Evolutionary conservation across 2,113 vertebrate genomes (phyloP).

Genomic region (Halcyon malimbica): DNA sequence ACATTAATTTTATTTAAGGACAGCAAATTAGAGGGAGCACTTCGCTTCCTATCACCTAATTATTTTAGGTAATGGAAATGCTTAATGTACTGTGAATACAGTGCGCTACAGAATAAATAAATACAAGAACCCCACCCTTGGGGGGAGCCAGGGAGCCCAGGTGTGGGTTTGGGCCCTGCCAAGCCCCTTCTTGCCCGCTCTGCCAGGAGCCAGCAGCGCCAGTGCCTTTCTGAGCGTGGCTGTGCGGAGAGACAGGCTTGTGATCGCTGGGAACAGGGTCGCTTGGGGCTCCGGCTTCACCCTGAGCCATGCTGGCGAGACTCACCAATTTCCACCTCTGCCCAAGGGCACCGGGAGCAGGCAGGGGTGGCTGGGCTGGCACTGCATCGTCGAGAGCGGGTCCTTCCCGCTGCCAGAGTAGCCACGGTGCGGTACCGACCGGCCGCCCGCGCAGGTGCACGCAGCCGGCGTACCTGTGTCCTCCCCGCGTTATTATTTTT

Average conservation of each 20-base stretch:
- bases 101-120: constrained; percentile 69
- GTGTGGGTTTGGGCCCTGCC: neutral
- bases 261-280: rapidly evolving
- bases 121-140: constrained; percentile 56
- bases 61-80: constrained; percentile 87
- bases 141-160: neutral
- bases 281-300: neutral
- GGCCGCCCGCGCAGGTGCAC: neutral
- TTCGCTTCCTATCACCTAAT: constrained; percentile 82
- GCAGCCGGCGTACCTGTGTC: neutral
- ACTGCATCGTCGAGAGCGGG: rapidly evolving
- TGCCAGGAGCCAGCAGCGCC: neutral
- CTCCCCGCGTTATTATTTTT: constrained; percentile 23
- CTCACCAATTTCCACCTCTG: neutral
- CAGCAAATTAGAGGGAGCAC: constrained; percentile 82
- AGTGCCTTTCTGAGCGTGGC: rapidly evolving
- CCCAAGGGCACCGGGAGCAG: neutral
- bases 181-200: rapidly evolving
- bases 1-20: constrained; percentile 85
- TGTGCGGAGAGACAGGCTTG: rapidly evolving
- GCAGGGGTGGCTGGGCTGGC: neutral
- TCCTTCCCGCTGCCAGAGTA: neutral
- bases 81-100: constrained; percentile 86
- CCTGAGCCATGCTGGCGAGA: neutral
- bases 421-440: rapidly evolving